Percentiles rank a stretch among this genome's conserved stretches.
These are phyloP conservation scores for Spodoptera frugiperda DNA, from an alignment of 1,140 invertebrate species.

Conservation along the genomic window DNA sequence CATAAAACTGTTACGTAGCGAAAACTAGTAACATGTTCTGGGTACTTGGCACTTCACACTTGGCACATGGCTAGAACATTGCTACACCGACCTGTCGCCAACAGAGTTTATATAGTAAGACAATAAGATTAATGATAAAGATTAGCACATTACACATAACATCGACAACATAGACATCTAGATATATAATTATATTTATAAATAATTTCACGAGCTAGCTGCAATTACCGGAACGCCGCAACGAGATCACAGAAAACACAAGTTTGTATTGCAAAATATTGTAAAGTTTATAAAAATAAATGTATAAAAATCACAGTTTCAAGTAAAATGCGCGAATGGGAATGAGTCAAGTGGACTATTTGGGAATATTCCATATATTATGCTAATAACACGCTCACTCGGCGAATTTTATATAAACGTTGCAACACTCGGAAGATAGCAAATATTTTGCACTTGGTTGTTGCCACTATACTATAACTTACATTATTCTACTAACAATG, in stretches of 20 bases:
- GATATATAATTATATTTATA: constrained; percentile 32
- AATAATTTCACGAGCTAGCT: constrained; percentile 38
- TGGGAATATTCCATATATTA: neutral
- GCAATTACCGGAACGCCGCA: constrained; percentile 42
- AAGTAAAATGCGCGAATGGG: constrained; percentile 9
- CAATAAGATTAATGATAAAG: constrained; percentile 8
- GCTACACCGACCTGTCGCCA: too few species aligned
- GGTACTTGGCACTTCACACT: too few species aligned
- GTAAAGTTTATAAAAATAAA: constrained; percentile 54
- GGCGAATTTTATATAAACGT: too few species aligned
- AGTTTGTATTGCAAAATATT: constrained; percentile 60
- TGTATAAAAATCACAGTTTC: constrained; percentile 60
- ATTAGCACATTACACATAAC: constrained; percentile 30
- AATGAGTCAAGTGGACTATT: too few species aligned
- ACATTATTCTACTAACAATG: neutral
- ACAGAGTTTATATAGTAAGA: too few species aligned
- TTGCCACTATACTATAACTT: too few species aligned
- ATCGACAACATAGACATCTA: constrained; percentile 36
- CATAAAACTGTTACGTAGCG: too few species aligned
- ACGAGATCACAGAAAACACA: constrained; percentile 68
- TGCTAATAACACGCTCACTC: neutral
- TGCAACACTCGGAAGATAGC: too few species aligned
- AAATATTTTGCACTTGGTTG: too few species aligned
- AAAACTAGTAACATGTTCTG: too few species aligned
- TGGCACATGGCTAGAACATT: too few species aligned